Evolutionary conservation across 2,888 invertebrate species (phyloP).

Genomic region (Drosophila trichaetosa): DNA sequence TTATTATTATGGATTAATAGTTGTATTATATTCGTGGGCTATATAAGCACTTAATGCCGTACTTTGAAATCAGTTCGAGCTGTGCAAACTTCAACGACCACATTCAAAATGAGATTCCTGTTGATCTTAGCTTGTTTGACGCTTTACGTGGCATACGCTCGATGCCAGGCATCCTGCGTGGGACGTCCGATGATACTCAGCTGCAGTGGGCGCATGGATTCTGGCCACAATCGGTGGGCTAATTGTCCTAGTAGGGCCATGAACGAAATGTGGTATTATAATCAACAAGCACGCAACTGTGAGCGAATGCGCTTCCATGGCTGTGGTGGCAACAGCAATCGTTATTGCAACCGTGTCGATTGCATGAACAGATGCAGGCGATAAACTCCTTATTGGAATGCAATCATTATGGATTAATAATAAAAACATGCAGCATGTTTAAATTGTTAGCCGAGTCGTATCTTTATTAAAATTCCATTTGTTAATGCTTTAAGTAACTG

Average conservation of each 20-base stretch:
- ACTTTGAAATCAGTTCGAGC: neutral
- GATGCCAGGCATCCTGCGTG: neutral
- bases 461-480: neutral
- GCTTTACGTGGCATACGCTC: neutral
- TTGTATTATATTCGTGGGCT: neutral
- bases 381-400: neutral
- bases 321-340: slow-evolving; percentile 18
- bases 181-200: neutral
- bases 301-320: neutral
- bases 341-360: slow-evolving; percentile 7
- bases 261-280: slow-evolving; percentile 17
- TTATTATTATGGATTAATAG: neutral
- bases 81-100: neutral
- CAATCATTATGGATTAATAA: neutral
- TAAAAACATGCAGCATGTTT: neutral
- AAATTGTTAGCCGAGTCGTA: neutral
- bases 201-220: neutral
- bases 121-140: neutral
- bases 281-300: neutral
- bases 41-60: neutral
- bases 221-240: neutral
- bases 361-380: neutral
- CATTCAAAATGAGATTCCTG: neutral
- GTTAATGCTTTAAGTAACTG: neutral
- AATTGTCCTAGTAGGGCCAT: neutral